A percentile compares a stretch with the other conserved stretches of the same genome.
Evolutionary conservation across 2,888 invertebrate species (phyloP).

Genomic region (Embidobia sp.): DNA sequence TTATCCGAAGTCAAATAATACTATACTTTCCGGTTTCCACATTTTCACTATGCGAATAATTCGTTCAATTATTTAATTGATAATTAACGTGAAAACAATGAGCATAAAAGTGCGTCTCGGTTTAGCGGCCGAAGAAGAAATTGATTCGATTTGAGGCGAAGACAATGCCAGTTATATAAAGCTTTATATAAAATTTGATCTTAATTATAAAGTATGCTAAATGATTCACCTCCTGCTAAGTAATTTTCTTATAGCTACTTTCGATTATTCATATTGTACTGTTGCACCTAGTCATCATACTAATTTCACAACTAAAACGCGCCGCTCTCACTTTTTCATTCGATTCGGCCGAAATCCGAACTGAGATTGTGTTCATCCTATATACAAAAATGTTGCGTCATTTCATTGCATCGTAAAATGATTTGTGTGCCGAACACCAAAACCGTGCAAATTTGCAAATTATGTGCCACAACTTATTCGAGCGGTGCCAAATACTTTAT

Average conservation of each 20-base stretch:
- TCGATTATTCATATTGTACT: constrained; percentile 56
- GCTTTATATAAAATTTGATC: constrained; percentile 15
- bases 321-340: constrained; percentile 63
- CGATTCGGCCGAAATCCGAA: constrained; percentile 53
- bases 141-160: constrained; percentile 4
- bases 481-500: constrained; percentile 7
- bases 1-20: too few species aligned
- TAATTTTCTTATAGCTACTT: constrained; percentile 51
- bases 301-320: constrained; percentile 60
- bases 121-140: constrained; percentile 26
- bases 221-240: constrained; percentile 23
- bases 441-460: constrained; percentile 35
- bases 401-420: constrained; percentile 40
- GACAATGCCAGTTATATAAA: constrained; percentile 40
- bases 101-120: too few species aligned
- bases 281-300: constrained; percentile 57
- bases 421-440: constrained; percentile 37
- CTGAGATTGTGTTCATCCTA: constrained; percentile 54
- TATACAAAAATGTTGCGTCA: constrained; percentile 34
- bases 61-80: too few species aligned
- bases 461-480: neutral
- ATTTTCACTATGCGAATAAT: too few species aligned
- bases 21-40: too few species aligned
- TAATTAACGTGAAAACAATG: too few species aligned
- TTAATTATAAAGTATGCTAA: constrained; percentile 40